Base-by-base conservation (phyloP, 2,888 invertebrate species). In the Tetropium fuscum region DNA sequence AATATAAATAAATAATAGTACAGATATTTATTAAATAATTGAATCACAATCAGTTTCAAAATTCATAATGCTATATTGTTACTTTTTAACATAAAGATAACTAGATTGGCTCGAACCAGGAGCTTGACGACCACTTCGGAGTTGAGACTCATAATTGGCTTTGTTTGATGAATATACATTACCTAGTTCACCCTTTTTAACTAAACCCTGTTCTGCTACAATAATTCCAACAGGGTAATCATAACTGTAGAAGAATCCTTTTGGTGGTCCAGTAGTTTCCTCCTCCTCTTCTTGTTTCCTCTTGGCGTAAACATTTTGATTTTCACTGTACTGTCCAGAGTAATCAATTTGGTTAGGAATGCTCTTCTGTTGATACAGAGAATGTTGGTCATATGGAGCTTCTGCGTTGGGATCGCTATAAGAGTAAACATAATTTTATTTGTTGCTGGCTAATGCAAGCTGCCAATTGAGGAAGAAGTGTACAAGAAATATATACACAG, bases 161-260 rank as follows among this genome's bases (percentile, higher is more conserved):
- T 78, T 80, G 63, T 80, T 80, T 19, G 70, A 51, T 27, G 68
- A 64, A 61, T 80, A 81, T 36, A 75, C 66, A 41, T 72, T 66
- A 44, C 70, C 67, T 5, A 79, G 40, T 30, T 73, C 73, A 19
- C 62, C 60, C 51, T 73, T 74, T 13, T 27, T 7, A 49, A 69
- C 76, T 64, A 69, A 41, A 1, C 71, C 77, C 41, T 77, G 74
- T 60, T 80, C 79, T 3, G 74, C 68, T 2, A 80, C 80, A 41
- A 81, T 81, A 41, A 82, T 80, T 16, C 82, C 87, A n/a, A 87
- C 88, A 18, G 89, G 88, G 79, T 90, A 90, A 69, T 86, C 85
- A 80, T 87, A 88, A 71, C 85, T 87, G 80, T 91, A 91, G 85
- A 88, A 91, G 84, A 91, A 91, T 47, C 90, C 90, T 72, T 86